These are phyloP conservation scores for Characodon lateralis DNA, from an alignment of 2,797 vertebrate species.

Conservation along the genomic window DNA sequence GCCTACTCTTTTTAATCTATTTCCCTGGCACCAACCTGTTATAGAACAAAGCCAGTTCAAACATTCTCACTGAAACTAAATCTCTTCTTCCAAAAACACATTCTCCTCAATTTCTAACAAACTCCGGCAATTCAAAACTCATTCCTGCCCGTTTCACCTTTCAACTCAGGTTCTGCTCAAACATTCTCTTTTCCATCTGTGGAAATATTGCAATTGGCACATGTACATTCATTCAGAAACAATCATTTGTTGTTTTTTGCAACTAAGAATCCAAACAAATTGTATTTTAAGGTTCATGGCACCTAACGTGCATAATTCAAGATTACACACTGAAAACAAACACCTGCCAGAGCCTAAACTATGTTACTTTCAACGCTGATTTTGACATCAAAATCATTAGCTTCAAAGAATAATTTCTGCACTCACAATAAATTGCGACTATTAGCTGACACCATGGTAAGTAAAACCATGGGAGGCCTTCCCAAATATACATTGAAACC, in stretches of 20 bases:
- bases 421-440: constrained; percentile 23
- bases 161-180: constrained; percentile 1
- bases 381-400: constrained; percentile 12
- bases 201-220: constrained; percentile 19
- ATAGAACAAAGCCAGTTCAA: not conserved
- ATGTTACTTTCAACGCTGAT: constrained; percentile 21
- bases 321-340: constrained; percentile 4
- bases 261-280: constrained; percentile 6
- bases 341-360: not conserved
- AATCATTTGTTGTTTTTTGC: constrained; percentile 4
- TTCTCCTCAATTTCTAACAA: not conserved
- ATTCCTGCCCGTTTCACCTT: not conserved
- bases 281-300: not conserved
- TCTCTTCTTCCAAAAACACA: not conserved
- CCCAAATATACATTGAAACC: constrained; percentile 23
- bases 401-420: constrained; percentile 30
- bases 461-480: constrained; percentile 44
- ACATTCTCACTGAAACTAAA: constrained; percentile 1
- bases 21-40: not conserved
- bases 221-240: constrained; percentile 14
- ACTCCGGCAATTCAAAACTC: not conserved
- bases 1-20: not conserved
- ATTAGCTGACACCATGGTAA: constrained; percentile 30
- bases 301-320: constrained; percentile 8
- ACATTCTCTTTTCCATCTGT: constrained; percentile 7